A percentile compares a stretch with the other conserved stretches of the same genome.
Evolutionary conservation across 2,888 invertebrate species (phyloP).

Genomic region (Agrochola lychnidis): DNA sequence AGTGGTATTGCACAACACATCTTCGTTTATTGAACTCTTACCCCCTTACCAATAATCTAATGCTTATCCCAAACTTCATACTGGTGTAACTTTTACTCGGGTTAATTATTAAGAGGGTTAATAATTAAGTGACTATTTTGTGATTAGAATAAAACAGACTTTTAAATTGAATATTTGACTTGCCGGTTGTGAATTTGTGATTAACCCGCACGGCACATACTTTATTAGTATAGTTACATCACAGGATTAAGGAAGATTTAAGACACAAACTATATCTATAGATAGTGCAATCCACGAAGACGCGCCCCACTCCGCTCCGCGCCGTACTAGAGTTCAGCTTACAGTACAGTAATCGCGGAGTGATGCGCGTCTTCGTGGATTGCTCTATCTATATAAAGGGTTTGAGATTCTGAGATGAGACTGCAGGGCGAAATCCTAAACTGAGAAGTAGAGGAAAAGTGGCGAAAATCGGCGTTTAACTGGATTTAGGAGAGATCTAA

Average conservation of each 20-base stretch:
- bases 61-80: not conserved
- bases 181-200: slow-evolving; percentile 34
- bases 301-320: too few species aligned
- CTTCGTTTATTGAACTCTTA: slow-evolving; percentile 22
- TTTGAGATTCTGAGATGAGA: slow-evolving; percentile 18
- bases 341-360: too few species aligned
- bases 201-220: slow-evolving; percentile 1
- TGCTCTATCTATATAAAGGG: too few species aligned
- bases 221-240: slow-evolving; percentile 39
- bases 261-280: not conserved
- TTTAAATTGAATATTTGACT: slow-evolving; percentile 1
- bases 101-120: not conserved
- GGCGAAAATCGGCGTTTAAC: not conserved
- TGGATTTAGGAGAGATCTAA: not conserved
- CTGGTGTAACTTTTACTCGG: not conserved
- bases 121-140: slow-evolving; percentile 38
- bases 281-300: too few species aligned
- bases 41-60: not conserved
- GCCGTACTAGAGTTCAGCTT: too few species aligned
- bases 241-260: slow-evolving; percentile 20
- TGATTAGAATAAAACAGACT: slow-evolving; percentile 15
- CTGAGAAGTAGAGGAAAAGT: not conserved
- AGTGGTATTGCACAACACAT: slow-evolving; percentile 65
- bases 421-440: not conserved
- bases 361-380: too few species aligned